Base-by-base conservation (phyloP, 2,113 vertebrate species). In the Rhipidura dahli region DNA sequence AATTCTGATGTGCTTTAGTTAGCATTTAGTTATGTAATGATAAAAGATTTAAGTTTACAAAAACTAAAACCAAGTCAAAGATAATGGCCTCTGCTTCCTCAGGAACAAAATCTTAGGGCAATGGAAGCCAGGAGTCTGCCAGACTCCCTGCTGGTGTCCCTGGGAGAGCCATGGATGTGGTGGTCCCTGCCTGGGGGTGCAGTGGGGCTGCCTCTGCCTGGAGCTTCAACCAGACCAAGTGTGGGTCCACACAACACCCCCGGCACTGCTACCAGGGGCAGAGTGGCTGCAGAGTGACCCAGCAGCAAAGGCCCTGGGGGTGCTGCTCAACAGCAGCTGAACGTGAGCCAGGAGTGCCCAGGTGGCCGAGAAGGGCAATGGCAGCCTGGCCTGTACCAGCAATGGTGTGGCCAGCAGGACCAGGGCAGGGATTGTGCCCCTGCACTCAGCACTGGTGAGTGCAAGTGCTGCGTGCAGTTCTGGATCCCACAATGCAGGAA, bases 301-400 rank as follows among this genome's bases (percentile, higher is more conserved):
- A 17, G 44, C 7, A 14, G 27, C 11, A 49, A 50, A 47, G 28
- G 44, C 15, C 9, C 45, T 20, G 44, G 13, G 28, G 2, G 4
- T 27, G 26, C n/a, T 60, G 35, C 19, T 19, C 5, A 7, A 7
- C 28, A 61, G 56, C 1, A 1, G 21, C 44, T 61, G 44, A 39
- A 12, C 4, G 0, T 3, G 35, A 56, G 4, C 11, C 35, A 14
- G 37, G 2, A 10, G 33, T 51, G 8, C 13, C 22, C 37, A 20
- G 28, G 8, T 16, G 37, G 1, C 37, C 0, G 0, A n/a, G 45
- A 30, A 66, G 51, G 20, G 13, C 19, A 7, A 0, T 15, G 39
- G 11, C 39, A 30, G 1, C 37, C 39, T 39, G 44, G 44, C 9
- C 33, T 24, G 13, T 4, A 3, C 6, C 47, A 61, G 19, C 19